phyloP scores from a whole-genome alignment of 2,797 vertebrate genomes.

The Hipposideros larvatus region DNA sequence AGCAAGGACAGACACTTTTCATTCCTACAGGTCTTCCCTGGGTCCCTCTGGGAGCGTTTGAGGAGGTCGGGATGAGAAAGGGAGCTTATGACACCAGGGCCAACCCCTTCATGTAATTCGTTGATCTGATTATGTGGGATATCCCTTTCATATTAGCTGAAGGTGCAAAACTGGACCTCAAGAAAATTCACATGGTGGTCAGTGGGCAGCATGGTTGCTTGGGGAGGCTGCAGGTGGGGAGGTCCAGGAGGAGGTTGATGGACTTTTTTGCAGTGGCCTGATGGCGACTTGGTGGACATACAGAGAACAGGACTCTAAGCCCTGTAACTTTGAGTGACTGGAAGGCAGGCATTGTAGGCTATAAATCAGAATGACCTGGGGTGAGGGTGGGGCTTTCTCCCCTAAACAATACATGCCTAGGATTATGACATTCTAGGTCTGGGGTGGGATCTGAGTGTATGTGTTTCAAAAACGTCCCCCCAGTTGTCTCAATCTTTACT shows the following conservation, averaged over 20 bases:
- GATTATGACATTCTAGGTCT: slow-evolving; percentile 51
- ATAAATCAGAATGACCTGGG: slow-evolving; percentile 28
- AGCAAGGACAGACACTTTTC: slow-evolving; percentile 98
- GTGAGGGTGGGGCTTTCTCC: neutral
- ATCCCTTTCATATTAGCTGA: slow-evolving; percentile 38
- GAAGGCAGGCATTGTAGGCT: slow-evolving; percentile 25
- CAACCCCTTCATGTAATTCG: neutral
- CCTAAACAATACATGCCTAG: slow-evolving; percentile 38
- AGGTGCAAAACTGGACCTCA: slow-evolving; percentile 36
- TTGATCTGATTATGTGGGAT: slow-evolving; percentile 48
- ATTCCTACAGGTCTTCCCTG: slow-evolving; percentile 93
- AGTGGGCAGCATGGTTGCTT: neutral
- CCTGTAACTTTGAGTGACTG: neutral
- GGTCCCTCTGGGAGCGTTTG: neutral
- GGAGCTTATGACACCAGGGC: neutral
- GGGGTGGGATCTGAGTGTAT: slow-evolving; percentile 6
- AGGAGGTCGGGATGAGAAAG: neutral
- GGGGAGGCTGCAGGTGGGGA: neutral
- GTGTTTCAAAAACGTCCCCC: neutral
- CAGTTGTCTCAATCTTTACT: slow-evolving; percentile 24
- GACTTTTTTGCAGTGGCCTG: neutral
- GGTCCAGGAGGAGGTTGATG: neutral
- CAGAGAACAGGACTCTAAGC: slow-evolving; percentile 1
- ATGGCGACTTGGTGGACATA: slow-evolving; percentile 26
- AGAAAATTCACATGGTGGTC: slow-evolving; percentile 38